Conservation (phyloP, 2,797 vertebrate species). For the Natrix natrix region DNA sequence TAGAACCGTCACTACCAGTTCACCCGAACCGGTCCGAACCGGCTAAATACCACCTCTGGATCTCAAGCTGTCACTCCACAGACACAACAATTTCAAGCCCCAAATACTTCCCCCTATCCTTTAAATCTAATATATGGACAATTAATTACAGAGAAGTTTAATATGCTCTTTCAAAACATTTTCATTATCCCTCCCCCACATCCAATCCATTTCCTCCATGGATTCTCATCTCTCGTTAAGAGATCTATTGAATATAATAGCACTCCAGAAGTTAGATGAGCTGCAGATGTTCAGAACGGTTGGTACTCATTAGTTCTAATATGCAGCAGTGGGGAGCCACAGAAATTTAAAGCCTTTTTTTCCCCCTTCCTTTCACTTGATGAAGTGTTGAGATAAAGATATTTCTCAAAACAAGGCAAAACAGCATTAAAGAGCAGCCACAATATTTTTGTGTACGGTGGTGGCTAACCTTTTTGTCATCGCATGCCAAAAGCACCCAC, state of each 20-base stretch:
- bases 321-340: constrained; percentile 37
- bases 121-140: constrained; percentile 49
- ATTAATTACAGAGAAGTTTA: constrained; percentile 48
- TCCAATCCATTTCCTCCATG: constrained; percentile 32
- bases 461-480: no score
- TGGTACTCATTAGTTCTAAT: constrained; percentile 51
- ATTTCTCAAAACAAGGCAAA: not conserved
- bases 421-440: not conserved
- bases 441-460: not conserved
- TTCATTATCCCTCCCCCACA: constrained; percentile 48
- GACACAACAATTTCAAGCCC: not conserved
- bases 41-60: no score
- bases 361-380: constrained; percentile 11
- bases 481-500: no score
- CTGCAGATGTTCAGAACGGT: constrained; percentile 53
- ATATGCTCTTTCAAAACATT: constrained; percentile 52
- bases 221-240: constrained; percentile 30
- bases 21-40: no score
- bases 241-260: constrained; percentile 41
- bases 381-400: not conserved
- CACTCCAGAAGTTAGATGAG: constrained; percentile 30
- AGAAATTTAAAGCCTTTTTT: constrained; percentile 39
- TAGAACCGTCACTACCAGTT: no score
- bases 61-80: not conserved
- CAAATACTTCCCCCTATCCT: not conserved